Conservation (phyloP, 2,797 vertebrate species). For the Presbytis comata region DNA sequence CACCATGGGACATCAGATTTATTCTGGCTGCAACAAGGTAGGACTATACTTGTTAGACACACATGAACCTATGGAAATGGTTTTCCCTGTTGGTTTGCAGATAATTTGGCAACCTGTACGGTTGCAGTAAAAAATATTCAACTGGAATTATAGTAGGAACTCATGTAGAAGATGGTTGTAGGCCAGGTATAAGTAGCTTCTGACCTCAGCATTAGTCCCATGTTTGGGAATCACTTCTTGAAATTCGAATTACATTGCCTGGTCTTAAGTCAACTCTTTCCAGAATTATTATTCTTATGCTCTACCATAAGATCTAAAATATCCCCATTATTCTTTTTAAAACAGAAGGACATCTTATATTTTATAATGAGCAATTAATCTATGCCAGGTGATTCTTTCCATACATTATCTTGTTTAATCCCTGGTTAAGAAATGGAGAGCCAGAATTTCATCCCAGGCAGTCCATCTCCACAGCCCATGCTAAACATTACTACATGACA, state of each 20-base stretch:
- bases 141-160: background rate
- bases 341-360: background rate
- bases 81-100: background rate
- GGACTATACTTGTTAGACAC: background rate
- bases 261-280: background rate
- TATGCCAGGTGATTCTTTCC: background rate
- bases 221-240: background rate
- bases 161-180: background rate
- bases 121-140: background rate
- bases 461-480: background rate
- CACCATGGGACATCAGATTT: background rate
- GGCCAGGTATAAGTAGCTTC: background rate
- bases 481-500: background rate
- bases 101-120: background rate
- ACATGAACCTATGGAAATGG: background rate
- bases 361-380: background rate
- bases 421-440: background rate
- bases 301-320: background rate
- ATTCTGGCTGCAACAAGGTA: background rate
- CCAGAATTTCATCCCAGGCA: background rate
- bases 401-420: background rate
- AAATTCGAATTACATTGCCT: background rate
- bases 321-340: background rate
- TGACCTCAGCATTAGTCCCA: background rate
- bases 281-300: background rate